Conservation (phyloP, 2,888 invertebrate species). For the Torymus texanus region DNA sequence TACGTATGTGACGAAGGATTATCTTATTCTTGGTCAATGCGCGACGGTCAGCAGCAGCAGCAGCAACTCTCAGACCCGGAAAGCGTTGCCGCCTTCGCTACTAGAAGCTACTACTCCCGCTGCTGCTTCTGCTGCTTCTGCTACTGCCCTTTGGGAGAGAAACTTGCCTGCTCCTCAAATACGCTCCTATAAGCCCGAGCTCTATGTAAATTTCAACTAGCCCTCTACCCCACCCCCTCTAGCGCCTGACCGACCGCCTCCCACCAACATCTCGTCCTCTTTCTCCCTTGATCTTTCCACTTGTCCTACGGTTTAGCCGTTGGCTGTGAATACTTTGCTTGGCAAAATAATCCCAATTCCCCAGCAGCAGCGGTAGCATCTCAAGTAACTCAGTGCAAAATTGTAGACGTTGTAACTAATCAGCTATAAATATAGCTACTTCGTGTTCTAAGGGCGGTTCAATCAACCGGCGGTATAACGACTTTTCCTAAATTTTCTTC, state of each 20-base stretch:
- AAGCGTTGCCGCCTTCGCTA: slow-evolving; percentile 10
- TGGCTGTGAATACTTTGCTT: background rate
- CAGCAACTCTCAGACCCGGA: slow-evolving; percentile 29
- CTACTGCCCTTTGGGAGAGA: slow-evolving; percentile 51
- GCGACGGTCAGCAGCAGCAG: slow-evolving; percentile 49
- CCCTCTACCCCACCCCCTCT: background rate
- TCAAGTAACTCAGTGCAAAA: too few species aligned
- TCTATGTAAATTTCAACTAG: slow-evolving; percentile 51
- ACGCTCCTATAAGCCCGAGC: slow-evolving; percentile 42
- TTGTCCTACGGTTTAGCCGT: slow-evolving; percentile 32
- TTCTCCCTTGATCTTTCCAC: slow-evolving; percentile 36
- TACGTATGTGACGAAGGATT: slow-evolving; percentile 70
- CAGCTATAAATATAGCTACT: too few species aligned
- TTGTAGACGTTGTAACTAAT: too few species aligned
- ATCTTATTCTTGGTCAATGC: slow-evolving; percentile 72
- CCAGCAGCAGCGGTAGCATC: too few species aligned
- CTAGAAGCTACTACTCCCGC: too few species aligned
- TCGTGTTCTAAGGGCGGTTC: too few species aligned
- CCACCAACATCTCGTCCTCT: background rate
- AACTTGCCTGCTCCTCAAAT: slow-evolving; percentile 53
- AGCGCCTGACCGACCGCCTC: background rate
- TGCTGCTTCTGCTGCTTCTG: slow-evolving; percentile 26
- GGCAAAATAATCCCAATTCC: background rate
- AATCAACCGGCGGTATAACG: too few species aligned
- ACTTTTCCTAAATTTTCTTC: too few species aligned